Evolutionary conservation across 2,113 vertebrate genomes (phyloP), one percentile per base, ranked within the genome.

Genomic region (Menura novaehollandiae): DNA sequence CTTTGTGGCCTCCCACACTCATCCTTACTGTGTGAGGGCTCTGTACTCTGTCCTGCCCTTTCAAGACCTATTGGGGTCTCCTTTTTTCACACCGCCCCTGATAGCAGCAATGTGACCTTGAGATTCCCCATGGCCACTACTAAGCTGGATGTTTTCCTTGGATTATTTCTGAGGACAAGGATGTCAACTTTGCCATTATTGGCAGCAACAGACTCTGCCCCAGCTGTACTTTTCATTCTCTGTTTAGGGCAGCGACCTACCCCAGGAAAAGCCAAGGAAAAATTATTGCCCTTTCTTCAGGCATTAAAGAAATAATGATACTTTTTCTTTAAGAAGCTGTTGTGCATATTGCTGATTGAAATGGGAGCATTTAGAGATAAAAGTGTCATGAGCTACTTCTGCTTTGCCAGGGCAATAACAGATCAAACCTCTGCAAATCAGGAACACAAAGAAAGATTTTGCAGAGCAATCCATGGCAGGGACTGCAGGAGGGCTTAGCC

Each of bases 401-500:
- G 68, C 52, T 76, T 87, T 89, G 37, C 55, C 69, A 62, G 83
- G 37, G 60, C 72, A 87, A 33, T 74, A 68, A 64, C 56, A 93
- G 72, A 91, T 92, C 88, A 94, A 84, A 89, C 49, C 41, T 76
- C 80, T 64, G 69, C 66, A 84, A 84, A 84, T 66, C 60, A 35
- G 76, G 26, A 83, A 23, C 18, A 87, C 18, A 93, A 89, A 94
- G 64, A 16, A 6, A 88, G 35, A 24, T 76, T 93, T 78, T 80
- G 49, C 52, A 81, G 73, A 85, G 58, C 41, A 73, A 59, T 52
- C 85, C 28, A 2, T 3, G 18, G 52, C 56, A 84, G 47, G 46
- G 79, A 79, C 92, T 30, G 72, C 84, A 80, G 96, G 88, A 95
- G 74, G 84, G 85, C 88, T 97, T 71, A 89, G 72, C 84, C 77